A percentile compares a stretch with the other conserved stretches of the same genome.
Conservation (phyloP, 2,888 invertebrate species). For the Leptinotarsa tumamoca region DNA sequence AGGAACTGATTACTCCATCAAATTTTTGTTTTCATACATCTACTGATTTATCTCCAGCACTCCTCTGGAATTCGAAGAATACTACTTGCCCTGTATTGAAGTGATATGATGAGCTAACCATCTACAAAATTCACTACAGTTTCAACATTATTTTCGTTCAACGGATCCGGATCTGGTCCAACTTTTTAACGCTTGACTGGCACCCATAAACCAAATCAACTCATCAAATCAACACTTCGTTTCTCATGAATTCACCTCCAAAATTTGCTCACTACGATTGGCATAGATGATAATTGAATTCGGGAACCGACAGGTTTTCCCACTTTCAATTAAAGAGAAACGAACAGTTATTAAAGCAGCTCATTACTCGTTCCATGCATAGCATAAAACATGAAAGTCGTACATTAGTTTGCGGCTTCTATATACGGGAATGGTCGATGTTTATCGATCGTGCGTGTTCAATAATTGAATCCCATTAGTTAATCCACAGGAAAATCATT, state of each 20-base stretch:
- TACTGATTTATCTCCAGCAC: too few species aligned
- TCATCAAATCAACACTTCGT: neutral
- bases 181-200: neutral
- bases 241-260: conserved; percentile 3
- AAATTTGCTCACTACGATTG: conserved; percentile 1
- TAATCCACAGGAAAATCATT: too few species aligned
- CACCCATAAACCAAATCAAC: neutral
- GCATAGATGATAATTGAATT: conserved; percentile 10
- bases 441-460: too few species aligned
- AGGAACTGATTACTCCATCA: too few species aligned
- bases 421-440: neutral
- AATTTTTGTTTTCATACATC: too few species aligned
- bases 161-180: too few species aligned
- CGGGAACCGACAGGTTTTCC: neutral
- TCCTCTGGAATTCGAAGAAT: too few species aligned
- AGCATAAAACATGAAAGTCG: neutral
- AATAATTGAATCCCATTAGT: too few species aligned
- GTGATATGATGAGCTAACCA: too few species aligned
- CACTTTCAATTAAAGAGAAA: conserved; percentile 12
- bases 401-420: conserved; percentile 2
- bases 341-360: conserved; percentile 4
- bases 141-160: too few species aligned
- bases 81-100: too few species aligned
- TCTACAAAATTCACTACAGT: too few species aligned
- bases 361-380: conserved; percentile 3